Evolutionary conservation across 2,797 vertebrate species (phyloP), one percentile per base, ranked within the genome.

Genomic region (Lepilemur ruficaudatus): DNA sequence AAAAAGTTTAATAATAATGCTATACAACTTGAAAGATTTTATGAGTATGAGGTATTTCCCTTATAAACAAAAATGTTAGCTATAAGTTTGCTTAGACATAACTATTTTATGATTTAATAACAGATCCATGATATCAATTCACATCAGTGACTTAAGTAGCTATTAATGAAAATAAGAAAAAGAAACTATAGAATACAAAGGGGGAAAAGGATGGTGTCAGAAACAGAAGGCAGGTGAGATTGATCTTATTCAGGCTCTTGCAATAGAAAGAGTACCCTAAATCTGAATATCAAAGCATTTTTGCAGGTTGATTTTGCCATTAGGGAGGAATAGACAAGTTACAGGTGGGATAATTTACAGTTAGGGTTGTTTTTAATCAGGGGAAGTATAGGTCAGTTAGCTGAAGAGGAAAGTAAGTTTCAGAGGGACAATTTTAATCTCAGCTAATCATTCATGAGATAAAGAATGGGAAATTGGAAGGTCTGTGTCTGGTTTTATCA

Each of bases 391-490:
- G 79, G 61, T 78, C 88, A 81, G 35, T 94, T 67, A 86, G 79
- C 82, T 78, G 52, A 94, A 95, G 38, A 93, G 89, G 88, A 97
- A 93, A 96, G 23, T 50, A 93, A 89, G 70, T 87, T 95, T 92
- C 70, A 91, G 63, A 85, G 70, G 38, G 79, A 67, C 25, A 82
- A 9, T 79, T 94, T 23, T 91, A 95, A 97, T 94, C 69, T 95
- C 89, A 89, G 73, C 69, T 97, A 91, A 95, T 94, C 75, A 84
- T 91, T 97, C 82, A 95, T 92, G 82, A 93, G 78, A 89, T 80
- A 81, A 95, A 91, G 75, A 95, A 94, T 48, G 38, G 86, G 35
- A 95, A 95, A 46, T 89, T 48, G 18, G 79, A 94, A 55, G 23
- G n/a, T 91, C 86, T 94, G 86, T 73, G 69, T 86, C 57, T 79